Evolutionary conservation across 1,140 invertebrate species (phyloP), one percentile per base, ranked within the genome.

Genomic region (Cephus cinctus): DNA sequence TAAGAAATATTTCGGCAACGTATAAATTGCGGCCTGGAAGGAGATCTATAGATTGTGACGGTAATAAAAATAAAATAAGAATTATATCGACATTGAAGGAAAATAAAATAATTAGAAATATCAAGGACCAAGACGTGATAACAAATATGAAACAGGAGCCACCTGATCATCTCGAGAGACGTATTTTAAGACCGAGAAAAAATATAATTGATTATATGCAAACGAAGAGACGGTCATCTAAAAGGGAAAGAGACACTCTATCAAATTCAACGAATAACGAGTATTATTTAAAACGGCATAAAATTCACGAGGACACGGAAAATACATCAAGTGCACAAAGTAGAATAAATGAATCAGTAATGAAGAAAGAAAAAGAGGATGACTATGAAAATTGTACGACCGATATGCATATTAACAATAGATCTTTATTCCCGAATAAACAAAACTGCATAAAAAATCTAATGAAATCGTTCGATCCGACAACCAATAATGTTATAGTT

Each of bases 121-220:
- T 45, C 41, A 4, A 36, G 20, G n/a, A 25, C 5, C n/a, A 56
- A 46, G 5, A 54, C 22, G 4, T 36, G 9, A 11, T 36, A 9
- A 64, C 56, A 32, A 54, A 39, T 14, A 43, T 34, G 6, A 36
- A 36, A 15, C 14, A 8, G 19, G 35, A 50, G 43, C 20, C 21
- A 16, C 12, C 12, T 5, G 20, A 30, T 21, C 42, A 47, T 55
- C 19, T 9, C 43, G 8, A 9, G 31, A n/a, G 56, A 61, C 12
- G 36, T 45, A 0, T 21, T 5, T 44, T 71, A 5, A 54, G 69
- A 25, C 66, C 69, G 0, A 56, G 69, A 14, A 69, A 43, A 35
- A 19, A 40, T 9, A 11, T 45, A 23, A 9, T 67, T 1, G 35
- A 55, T 20, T 56, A 53, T 30, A 6, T 41, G 9, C 15, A n/a